A percentile compares a stretch with the other conserved stretches of the same genome.
phyloP scores from a whole-genome alignment of 2,888 invertebrate species.

The Tenthredo distinguenda region DNA sequence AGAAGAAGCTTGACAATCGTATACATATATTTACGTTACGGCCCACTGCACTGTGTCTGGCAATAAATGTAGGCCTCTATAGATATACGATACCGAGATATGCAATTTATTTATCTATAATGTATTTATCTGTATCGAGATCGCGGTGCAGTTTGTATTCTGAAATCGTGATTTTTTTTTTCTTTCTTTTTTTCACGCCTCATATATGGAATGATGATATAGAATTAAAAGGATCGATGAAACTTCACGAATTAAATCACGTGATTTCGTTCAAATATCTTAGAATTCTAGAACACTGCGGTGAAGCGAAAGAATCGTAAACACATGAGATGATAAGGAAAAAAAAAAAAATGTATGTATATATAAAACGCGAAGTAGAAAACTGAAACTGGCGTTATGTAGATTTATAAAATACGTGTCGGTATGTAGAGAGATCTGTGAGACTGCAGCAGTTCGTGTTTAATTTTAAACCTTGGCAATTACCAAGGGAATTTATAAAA shows the following conservation, averaged over 20 bases:
- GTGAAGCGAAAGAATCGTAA: too few relatives aligned
- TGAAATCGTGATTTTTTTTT: background rate
- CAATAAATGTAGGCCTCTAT: constrained; percentile 2
- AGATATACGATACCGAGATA: background rate
- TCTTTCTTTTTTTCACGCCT: too few relatives aligned
- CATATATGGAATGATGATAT: too few relatives aligned
- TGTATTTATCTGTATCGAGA: background rate
- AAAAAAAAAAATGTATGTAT: too few relatives aligned
- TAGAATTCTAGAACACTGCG: too few relatives aligned
- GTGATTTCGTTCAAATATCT: too few relatives aligned
- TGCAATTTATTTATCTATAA: background rate
- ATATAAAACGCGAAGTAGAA: constrained; percentile 1
- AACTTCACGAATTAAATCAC: too few relatives aligned
- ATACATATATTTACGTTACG: background rate
- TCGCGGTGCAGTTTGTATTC: background rate
- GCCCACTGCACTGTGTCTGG: background rate
- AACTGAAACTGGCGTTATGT: constrained; percentile 3
- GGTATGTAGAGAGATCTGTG: background rate
- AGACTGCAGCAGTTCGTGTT: background rate
- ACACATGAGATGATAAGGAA: too few relatives aligned
- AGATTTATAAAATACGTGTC: constrained; percentile 20
- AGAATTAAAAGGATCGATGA: too few relatives aligned
- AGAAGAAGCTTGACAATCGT: constrained; percentile 15
- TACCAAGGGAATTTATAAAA: background rate
- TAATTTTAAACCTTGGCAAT: constrained; percentile 26